Percentiles rank a stretch among this genome's conserved stretches.
phyloP scores from a whole-genome alignment of 2,888 invertebrate genomes.

The Lithodes maja region DNA sequence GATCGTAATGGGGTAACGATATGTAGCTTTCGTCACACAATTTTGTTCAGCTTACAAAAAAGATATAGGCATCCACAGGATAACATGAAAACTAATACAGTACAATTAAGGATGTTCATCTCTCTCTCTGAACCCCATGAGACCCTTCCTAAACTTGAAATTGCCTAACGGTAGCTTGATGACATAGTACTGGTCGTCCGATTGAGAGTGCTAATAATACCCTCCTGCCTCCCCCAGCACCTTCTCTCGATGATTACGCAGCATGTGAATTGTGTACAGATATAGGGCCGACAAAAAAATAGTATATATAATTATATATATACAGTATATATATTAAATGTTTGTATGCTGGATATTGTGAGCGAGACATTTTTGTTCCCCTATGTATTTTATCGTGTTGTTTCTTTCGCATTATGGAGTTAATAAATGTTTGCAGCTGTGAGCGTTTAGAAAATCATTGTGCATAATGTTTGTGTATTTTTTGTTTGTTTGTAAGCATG shows the following conservation, averaged over 20 bases:
- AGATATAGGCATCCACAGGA: no score
- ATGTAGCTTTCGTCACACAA: no score
- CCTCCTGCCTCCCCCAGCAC: constrained; percentile 10
- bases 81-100: no score
- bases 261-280: constrained; percentile 45
- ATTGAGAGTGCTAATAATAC: no score
- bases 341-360: constrained; percentile 30
- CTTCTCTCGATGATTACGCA: constrained; percentile 34
- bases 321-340: constrained; percentile 29
- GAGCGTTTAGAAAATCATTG: background rate
- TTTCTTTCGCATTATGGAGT: background rate
- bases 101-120: background rate
- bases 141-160: background rate
- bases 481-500: background rate
- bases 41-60: no score
- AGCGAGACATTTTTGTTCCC: background rate
- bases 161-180: no score
- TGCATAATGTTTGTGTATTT: background rate
- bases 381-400: background rate
- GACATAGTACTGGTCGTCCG: no score
- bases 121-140: background rate
- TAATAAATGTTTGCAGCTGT: constrained; percentile 1
- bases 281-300: constrained; percentile 11
- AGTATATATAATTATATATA: constrained; percentile 22
- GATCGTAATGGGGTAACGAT: no score